Evolutionary conservation across 2,113 vertebrate species (phyloP).

Genomic region (Caranx melampygus): DNA sequence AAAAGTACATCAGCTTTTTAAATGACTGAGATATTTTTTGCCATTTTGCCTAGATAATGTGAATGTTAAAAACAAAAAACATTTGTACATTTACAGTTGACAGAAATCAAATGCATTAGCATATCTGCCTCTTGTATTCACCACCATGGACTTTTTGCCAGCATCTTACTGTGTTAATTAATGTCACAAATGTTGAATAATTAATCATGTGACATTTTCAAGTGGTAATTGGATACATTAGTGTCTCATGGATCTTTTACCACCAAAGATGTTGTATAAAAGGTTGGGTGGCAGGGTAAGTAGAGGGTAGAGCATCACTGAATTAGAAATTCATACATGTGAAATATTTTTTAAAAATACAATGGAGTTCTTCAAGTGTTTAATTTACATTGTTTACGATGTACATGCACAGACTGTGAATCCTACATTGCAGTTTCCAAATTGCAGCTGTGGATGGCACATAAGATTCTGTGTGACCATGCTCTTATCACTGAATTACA

Average conservation of each 20-base stretch:
- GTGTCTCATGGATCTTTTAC: neutral
- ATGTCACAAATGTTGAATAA: constrained; percentile 4
- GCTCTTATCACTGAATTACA: neutral
- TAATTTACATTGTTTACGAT: neutral
- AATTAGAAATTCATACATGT: neutral
- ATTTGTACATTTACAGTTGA: neutral
- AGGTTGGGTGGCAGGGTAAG: neutral
- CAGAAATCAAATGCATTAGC: neutral
- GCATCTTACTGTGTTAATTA: constrained; percentile 6
- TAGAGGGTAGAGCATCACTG: neutral
- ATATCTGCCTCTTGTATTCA: neutral
- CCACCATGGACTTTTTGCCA: neutral
- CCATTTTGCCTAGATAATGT: neutral
- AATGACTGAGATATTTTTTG: neutral
- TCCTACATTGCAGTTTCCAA: neutral
- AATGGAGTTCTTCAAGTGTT: neutral
- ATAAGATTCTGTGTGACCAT: neutral
- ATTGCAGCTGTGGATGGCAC: too few relatives aligned
- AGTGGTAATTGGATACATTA: constrained; percentile 15
- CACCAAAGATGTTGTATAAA: neutral
- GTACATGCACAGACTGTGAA: neutral
- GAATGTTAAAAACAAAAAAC: neutral
- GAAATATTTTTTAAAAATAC: too few relatives aligned
- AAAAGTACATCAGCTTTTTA: neutral
- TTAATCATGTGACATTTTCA: constrained; percentile 29